These are phyloP conservation scores for Phasia obesa DNA, from an alignment of 2,888 invertebrate genomes.

Conservation along the genomic window DNA sequence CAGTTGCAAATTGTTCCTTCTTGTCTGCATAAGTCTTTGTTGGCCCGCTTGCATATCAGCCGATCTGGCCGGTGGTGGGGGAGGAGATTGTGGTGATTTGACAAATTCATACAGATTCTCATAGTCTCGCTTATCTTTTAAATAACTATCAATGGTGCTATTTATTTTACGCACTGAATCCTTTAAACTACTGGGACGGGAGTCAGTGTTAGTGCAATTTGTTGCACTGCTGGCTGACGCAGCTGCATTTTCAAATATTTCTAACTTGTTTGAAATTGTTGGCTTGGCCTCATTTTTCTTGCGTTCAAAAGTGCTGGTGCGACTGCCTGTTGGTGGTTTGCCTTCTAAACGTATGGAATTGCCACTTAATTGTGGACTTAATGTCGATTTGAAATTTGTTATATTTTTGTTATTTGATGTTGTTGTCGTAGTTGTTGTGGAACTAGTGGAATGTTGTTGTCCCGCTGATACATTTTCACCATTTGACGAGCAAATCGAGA, in stretches of 20 bases:
- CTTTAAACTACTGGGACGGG: constrained; percentile 80
- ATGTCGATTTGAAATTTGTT: constrained; percentile 44
- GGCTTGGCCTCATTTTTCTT: constrained; percentile 78
- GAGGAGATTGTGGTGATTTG: constrained; percentile 77
- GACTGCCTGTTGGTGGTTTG: constrained; percentile 75
- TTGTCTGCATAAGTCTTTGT: constrained; percentile 74
- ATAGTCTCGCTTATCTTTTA: constrained; percentile 82
- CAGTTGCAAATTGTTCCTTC: constrained; percentile 76
- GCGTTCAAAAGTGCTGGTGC: constrained; percentile 80
- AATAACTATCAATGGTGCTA: constrained; percentile 82
- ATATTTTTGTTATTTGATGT: constrained; percentile 33
- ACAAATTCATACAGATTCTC: constrained; percentile 81
- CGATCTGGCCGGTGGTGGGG: constrained; percentile 78
- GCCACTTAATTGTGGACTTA: constrained; percentile 65
- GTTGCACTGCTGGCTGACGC: constrained; percentile 31
- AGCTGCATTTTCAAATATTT: constrained; percentile 78
- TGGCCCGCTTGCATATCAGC: constrained; percentile 74
- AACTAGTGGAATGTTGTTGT: constrained; percentile 83
- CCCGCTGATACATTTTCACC: constrained; percentile 82
- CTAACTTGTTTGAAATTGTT: constrained; percentile 79
- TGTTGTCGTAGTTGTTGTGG: constrained; percentile 58
- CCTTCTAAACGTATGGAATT: constrained; percentile 61
- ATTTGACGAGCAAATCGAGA: constrained; percentile 83
- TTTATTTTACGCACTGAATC: constrained; percentile 82
- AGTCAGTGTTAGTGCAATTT: constrained; percentile 32